Conservation (phyloP, 2,113 vertebrate genomes). For the Erinaceus europaeus region DNA sequence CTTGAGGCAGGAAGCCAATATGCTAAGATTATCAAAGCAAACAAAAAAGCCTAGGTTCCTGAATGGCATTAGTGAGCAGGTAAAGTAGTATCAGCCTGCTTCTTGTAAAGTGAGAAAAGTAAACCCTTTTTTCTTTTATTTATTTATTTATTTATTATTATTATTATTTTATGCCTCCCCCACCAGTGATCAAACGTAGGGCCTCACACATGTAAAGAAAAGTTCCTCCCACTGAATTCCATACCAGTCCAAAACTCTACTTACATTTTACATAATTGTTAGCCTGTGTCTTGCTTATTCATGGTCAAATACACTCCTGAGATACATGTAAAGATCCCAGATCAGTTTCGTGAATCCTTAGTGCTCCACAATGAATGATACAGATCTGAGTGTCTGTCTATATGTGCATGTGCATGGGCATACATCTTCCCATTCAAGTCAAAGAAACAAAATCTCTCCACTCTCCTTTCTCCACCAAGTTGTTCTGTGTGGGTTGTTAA, state of each 20-base stretch:
- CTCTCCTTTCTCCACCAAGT: background rate
- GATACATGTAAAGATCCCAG: background rate
- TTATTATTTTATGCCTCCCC: background rate
- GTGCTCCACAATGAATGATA: background rate
- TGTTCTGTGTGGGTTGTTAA: background rate
- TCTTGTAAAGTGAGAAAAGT: background rate
- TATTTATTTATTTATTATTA: too few relatives aligned
- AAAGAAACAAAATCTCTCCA: background rate
- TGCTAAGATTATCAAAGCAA: background rate
- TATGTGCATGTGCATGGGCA: background rate
- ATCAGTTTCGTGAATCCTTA: background rate
- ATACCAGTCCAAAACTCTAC: background rate
- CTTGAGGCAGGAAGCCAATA: background rate
- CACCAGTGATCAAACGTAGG: background rate
- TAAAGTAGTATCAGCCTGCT: background rate
- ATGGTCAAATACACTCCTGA: background rate
- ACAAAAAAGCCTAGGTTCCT: background rate
- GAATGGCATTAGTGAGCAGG: background rate
- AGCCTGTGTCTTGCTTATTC: constrained; percentile 9
- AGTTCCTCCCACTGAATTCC: background rate
- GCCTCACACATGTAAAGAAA: background rate
- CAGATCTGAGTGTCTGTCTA: background rate
- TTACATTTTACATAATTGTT: background rate
- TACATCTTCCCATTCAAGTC: background rate
- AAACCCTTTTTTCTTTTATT: background rate